These are phyloP conservation scores for Odontomachus brunneus DNA, from an alignment of 1,140 invertebrate genomes.

Conservation along the genomic window DNA sequence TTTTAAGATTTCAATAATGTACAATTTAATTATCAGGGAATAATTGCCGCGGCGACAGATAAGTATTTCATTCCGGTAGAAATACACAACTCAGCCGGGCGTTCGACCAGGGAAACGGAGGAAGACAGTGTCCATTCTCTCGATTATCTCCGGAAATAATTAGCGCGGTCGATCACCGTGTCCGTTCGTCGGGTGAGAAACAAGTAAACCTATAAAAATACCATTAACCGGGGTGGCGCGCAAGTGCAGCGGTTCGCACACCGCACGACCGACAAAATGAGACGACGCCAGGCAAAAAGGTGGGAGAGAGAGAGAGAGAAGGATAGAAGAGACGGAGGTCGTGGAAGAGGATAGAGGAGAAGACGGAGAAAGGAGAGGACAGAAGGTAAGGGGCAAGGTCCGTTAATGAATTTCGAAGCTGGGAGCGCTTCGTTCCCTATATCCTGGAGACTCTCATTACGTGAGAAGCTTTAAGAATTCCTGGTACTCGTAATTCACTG, in stretches of 20 bases:
- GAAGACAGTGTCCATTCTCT: constrained; percentile 47
- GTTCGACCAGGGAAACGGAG: constrained; percentile 26
- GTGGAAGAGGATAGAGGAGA: constrained; percentile 16
- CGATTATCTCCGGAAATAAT: constrained; percentile 73
- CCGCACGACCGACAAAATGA: constrained; percentile 41
- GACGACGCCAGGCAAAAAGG: constrained; percentile 29
- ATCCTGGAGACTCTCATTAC: constrained; percentile 78
- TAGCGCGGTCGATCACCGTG: constrained; percentile 69
- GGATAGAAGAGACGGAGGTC: not conserved
- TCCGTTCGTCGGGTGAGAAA: constrained; percentile 65
- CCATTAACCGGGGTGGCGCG: constrained; percentile 61
- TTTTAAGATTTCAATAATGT: constrained; percentile 7
- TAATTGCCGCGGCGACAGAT: not conserved
- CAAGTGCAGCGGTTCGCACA: constrained; percentile 71
- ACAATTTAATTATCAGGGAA: constrained; percentile 40
- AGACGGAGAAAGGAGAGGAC: constrained; percentile 31
- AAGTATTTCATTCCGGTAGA: too few relatives aligned
- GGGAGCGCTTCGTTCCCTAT: constrained; percentile 72
- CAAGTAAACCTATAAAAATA: constrained; percentile 75
- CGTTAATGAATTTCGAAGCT: constrained; percentile 79
- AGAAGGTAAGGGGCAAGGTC: constrained; percentile 58
- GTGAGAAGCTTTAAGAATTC: constrained; percentile 79
- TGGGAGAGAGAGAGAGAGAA: constrained; percentile 18
- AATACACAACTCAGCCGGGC: constrained; percentile 14
- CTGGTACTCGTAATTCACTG: constrained; percentile 74